These are phyloP conservation scores for Calycopis cecrops DNA, from an alignment of 1,140 invertebrate genomes.

Conservation along the genomic window DNA sequence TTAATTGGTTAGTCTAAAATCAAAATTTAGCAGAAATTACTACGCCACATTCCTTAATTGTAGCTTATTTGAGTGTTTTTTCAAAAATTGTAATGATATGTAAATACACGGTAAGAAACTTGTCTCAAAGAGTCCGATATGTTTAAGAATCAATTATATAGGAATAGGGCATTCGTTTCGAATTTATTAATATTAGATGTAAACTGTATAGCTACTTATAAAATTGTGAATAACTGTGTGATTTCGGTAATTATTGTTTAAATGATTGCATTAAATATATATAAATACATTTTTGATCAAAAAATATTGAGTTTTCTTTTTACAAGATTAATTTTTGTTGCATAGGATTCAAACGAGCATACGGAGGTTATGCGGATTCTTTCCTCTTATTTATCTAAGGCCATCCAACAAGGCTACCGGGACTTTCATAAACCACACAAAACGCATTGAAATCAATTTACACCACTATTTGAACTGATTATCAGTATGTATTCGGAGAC, in stretches of 20 bases:
- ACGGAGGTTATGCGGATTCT: no score
- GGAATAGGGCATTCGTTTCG: slow-evolving; percentile 60
- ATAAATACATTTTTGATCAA: slow-evolving; percentile 66
- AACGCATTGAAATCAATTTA: no score
- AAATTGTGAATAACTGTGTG: slow-evolving; percentile 69
- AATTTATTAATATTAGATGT: slow-evolving; percentile 67
- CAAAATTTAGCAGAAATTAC: no score
- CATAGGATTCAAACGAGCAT: no score
- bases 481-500: no score
- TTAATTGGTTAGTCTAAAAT: no score
- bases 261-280: slow-evolving; percentile 55
- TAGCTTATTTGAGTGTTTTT: no score
- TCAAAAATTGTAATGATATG: slow-evolving; percentile 18
- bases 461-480: no score
- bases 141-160: slow-evolving; percentile 33
- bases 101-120: slow-evolving; percentile 17
- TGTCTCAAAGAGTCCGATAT: slow-evolving; percentile 16
- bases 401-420: no score
- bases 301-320: slow-evolving; percentile 10
- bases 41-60: no score
- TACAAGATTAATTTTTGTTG: slow-evolving; percentile 1
- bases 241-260: slow-evolving; percentile 59
- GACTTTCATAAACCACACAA: no score
- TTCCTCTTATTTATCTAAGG: no score
- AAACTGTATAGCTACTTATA: slow-evolving; percentile 52